These are phyloP conservation scores for Serrognathus titanus DNA, from an alignment of 2,888 invertebrate genomes.

Conservation along the genomic window DNA sequence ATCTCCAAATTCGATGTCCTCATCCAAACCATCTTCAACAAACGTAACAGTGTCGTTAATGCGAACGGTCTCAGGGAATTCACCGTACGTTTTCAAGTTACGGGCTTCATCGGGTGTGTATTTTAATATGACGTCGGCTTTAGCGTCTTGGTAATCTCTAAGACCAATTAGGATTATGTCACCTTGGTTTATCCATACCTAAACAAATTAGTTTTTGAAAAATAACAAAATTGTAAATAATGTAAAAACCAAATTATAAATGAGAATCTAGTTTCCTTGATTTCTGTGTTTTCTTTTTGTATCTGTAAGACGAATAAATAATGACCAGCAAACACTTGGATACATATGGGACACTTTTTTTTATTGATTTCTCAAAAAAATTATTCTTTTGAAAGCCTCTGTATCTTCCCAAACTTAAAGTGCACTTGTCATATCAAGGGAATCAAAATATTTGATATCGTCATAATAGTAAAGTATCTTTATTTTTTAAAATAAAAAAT, in stretches of 20 bases:
- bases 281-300: too few relatives aligned
- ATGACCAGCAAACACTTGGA: too few relatives aligned
- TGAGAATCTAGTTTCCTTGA: too few relatives aligned
- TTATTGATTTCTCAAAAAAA: too few relatives aligned
- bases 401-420: too few relatives aligned
- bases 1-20: conserved; percentile 96
- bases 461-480: too few relatives aligned
- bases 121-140: conserved; percentile 98
- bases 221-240: conserved; percentile 12
- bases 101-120: conserved; percentile 99
- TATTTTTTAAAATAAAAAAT: too few relatives aligned
- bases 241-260: background rate
- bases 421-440: too few relatives aligned
- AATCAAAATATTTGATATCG: too few relatives aligned
- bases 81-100: conserved; percentile 97
- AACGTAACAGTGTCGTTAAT: conserved; percentile 96
- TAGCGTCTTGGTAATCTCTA: conserved; percentile 95
- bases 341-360: too few relatives aligned
- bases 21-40: conserved; percentile 91
- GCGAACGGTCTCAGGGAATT: conserved; percentile 97
- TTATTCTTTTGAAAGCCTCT: too few relatives aligned
- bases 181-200: conserved; percentile 98
- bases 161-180: conserved; percentile 98
- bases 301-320: too few relatives aligned
- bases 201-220: conserved; percentile 1